Percentiles rank a stretch among this genome's conserved stretches.
phyloP scores from a whole-genome alignment of 2,888 invertebrate species.

The Pristionchus arcanus region DNA sequence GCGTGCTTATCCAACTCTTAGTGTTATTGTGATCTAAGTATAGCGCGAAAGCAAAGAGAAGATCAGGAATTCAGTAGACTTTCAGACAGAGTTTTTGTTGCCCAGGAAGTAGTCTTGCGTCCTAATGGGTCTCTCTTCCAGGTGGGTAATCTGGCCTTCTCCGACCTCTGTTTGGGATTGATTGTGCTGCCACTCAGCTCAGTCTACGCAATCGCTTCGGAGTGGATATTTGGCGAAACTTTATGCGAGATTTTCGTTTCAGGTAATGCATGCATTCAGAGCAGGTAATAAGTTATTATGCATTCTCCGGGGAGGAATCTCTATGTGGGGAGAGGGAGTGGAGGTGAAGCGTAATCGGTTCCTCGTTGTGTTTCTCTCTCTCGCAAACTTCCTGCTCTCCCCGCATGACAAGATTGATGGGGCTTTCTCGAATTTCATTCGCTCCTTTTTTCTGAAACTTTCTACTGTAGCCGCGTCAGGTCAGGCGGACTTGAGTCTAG shows the following conservation, averaged over 20 bases:
- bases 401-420: not conserved
- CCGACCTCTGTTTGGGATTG: conserved; percentile 81
- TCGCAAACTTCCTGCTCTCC: not conserved
- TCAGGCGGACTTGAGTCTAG: conserved; percentile 8
- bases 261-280: conserved; percentile 61
- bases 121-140: conserved; percentile 57
- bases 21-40: not conserved
- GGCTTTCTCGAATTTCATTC: not conserved
- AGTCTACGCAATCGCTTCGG: conserved; percentile 80
- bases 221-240: conserved; percentile 81
- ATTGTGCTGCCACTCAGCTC: conserved; percentile 82
- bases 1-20: not conserved
- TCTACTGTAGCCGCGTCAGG: not conserved
- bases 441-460: not conserved
- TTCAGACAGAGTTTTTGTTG: not conserved
- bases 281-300: not conserved
- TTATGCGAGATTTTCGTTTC: conserved; percentile 81
- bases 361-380: not conserved
- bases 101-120: not conserved
- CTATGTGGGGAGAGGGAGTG: not conserved
- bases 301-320: not conserved
- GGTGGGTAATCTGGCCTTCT: conserved; percentile 81
- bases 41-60: not conserved
- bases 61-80: not conserved
- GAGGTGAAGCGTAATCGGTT: not conserved